phyloP scores from a whole-genome alignment of 2,113 vertebrate genomes.

The Bubo scandiacus region DNA sequence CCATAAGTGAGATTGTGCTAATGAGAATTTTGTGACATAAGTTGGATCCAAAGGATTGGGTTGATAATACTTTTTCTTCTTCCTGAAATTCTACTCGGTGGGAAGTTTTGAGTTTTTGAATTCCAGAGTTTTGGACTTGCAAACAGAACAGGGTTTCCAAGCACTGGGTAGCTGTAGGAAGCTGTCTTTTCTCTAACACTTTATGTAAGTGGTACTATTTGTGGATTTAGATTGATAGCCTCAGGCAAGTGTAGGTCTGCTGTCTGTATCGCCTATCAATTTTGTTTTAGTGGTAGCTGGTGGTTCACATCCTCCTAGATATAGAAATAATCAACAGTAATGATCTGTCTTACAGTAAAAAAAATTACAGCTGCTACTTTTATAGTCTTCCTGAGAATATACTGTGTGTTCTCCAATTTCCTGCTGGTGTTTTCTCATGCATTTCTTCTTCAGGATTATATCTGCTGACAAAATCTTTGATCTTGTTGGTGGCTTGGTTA shows the following conservation, averaged over 20 bases:
- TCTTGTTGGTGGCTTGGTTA: not conserved
- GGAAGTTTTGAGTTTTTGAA: not conserved
- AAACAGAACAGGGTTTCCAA: not conserved
- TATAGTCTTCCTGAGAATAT: not conserved
- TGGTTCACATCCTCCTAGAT: not conserved
- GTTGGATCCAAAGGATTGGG: not conserved
- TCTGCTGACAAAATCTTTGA: not conserved
- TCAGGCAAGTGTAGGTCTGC: not conserved
- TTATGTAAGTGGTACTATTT: not conserved
- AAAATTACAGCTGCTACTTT: not conserved
- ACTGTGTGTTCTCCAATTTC: not conserved
- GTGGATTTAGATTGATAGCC: not conserved
- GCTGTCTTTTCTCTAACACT: not conserved
- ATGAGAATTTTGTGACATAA: not conserved
- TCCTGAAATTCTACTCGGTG: not conserved
- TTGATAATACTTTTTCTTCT: not conserved
- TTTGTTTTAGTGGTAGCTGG: not conserved
- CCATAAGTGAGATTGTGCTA: not conserved
- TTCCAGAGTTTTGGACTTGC: not conserved
- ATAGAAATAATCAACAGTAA: not conserved
- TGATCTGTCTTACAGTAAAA: not conserved
- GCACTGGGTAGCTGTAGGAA: not conserved
- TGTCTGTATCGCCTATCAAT: accelerated
- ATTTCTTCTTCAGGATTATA: not conserved
- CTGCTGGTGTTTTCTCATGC: not conserved